Conservation (phyloP, 1,140 invertebrate species). For the Listronotus oregonensis region DNA sequence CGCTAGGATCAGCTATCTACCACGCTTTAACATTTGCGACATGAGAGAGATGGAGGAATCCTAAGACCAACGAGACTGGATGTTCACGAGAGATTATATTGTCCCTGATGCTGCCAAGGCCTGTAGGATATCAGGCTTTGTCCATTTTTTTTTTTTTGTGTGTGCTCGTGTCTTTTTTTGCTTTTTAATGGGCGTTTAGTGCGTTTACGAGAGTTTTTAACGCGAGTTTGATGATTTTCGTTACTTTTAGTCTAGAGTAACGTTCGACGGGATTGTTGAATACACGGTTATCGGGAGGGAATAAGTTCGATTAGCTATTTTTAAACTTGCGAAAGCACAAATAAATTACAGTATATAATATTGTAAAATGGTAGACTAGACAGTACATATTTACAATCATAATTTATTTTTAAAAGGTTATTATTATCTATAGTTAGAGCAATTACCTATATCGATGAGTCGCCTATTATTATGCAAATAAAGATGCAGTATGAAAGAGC, state of each 20-base stretch:
- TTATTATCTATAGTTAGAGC: too few relatives aligned
- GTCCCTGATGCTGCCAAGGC: slow-evolving; percentile 31
- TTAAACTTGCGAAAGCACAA: too few relatives aligned
- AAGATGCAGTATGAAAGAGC: too few relatives aligned
- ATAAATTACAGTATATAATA: too few relatives aligned
- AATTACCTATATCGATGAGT: too few relatives aligned
- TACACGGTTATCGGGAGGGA: too few relatives aligned
- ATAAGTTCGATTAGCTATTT: too few relatives aligned
- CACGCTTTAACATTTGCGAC: background rate
- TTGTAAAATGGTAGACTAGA: too few relatives aligned
- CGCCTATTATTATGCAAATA: too few relatives aligned
- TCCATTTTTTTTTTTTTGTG: slow-evolving; percentile 12
- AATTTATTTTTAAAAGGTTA: too few relatives aligned
- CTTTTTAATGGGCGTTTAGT: slow-evolving; percentile 12
- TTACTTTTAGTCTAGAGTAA: background rate
- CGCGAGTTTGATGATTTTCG: slow-evolving; percentile 15
- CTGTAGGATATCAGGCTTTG: slow-evolving; percentile 18
- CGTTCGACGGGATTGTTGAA: too few relatives aligned
- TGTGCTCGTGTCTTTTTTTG: slow-evolving; percentile 1
- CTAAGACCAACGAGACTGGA: background rate
- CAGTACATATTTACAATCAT: too few relatives aligned
- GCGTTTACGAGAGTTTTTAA: slow-evolving; percentile 10
- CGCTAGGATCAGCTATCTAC: slow-evolving; percentile 11
- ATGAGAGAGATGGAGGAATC: background rate
- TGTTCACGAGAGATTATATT: slow-evolving; percentile 2